Conservation (phyloP, 2,113 vertebrate genomes). For the Coptodon bakossiorum region DNA sequence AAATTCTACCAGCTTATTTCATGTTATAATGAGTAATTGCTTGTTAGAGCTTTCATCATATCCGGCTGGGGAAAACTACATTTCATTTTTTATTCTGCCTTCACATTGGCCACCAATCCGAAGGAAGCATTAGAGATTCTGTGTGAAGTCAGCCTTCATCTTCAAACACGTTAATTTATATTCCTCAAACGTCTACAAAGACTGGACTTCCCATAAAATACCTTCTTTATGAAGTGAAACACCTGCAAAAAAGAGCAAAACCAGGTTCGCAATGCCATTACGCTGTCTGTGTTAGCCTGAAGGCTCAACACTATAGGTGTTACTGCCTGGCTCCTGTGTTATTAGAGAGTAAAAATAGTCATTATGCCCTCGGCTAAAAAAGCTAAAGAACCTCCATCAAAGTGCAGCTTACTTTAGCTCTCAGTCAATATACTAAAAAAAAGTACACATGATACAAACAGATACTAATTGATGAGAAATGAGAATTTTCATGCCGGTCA, state of each 20-base stretch:
- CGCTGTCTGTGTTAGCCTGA: background rate
- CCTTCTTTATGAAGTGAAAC: background rate
- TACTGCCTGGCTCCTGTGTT: background rate
- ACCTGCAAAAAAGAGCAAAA: background rate
- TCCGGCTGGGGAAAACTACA: background rate
- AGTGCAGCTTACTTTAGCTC: background rate
- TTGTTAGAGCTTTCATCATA: background rate
- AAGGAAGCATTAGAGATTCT: slow-evolving; percentile 20
- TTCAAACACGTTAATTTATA: slow-evolving; percentile 1
- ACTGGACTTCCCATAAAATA: background rate
- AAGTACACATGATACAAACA: background rate
- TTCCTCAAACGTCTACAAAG: background rate
- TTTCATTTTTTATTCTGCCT: slow-evolving; percentile 1
- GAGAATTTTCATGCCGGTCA: background rate
- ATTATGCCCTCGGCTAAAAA: background rate
- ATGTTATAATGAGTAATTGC: background rate
- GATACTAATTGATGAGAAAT: background rate
- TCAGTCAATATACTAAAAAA: background rate
- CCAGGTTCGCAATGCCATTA: background rate
- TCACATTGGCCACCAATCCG: background rate
- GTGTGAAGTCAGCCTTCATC: slow-evolving; percentile 8
- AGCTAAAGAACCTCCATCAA: background rate
- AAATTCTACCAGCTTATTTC: background rate
- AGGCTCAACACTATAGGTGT: background rate
- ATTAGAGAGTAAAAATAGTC: slow-evolving; percentile 13